Percentiles rank a stretch among this genome's conserved stretches.
phyloP scores from a whole-genome alignment of 2,113 vertebrate genomes.

The Coracopsis vasa region DNA sequence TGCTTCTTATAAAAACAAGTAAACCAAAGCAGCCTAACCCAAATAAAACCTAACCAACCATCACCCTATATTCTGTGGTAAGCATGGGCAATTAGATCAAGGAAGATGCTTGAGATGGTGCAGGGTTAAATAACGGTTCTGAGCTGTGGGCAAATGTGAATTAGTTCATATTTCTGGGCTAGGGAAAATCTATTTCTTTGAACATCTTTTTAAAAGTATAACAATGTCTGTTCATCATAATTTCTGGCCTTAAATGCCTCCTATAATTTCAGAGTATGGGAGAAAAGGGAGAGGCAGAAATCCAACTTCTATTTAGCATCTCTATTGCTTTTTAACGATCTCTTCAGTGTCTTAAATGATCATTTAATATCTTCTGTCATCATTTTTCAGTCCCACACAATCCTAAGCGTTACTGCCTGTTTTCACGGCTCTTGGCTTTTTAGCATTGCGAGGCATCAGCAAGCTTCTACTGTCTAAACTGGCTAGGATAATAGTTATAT shows the following conservation, averaged over 20 bases:
- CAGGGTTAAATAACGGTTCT: neutral
- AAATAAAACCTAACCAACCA: neutral
- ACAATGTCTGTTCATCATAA: neutral
- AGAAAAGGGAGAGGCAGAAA: neutral
- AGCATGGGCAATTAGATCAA: neutral
- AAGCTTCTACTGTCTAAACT: neutral
- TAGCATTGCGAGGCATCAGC: neutral
- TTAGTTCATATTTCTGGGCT: neutral
- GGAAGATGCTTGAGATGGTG: neutral
- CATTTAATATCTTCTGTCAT: slow-evolving; percentile 40
- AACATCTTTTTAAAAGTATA: neutral
- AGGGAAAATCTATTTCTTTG: slow-evolving; percentile 7
- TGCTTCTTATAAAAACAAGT: neutral
- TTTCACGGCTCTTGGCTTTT: neutral
- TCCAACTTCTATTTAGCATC: slow-evolving; percentile 14
- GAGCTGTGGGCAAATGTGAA: neutral
- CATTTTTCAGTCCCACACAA: neutral
- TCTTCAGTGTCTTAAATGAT: neutral
- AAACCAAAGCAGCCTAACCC: neutral
- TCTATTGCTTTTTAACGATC: slow-evolving; percentile 42
- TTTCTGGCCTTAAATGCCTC: slow-evolving; percentile 38
- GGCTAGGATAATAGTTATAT: neutral
- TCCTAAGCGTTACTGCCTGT: neutral
- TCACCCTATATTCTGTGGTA: neutral
- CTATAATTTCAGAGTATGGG: neutral